Conservation (phyloP, 1,140 invertebrate species). For the Aphis gossypii region DNA sequence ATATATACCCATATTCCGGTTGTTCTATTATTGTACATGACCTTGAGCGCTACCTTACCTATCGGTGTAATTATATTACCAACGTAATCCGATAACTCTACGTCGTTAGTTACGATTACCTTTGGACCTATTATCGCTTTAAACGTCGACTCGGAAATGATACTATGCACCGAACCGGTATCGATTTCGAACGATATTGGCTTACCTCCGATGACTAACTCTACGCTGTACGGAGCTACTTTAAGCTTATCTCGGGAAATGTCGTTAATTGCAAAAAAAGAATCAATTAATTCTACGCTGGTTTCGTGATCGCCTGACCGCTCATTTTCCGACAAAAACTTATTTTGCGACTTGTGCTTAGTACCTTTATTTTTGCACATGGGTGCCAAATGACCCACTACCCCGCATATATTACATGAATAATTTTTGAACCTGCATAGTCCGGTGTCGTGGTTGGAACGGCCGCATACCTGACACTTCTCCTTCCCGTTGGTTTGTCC, state of each 20-base stretch:
- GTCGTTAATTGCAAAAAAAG: slow-evolving; percentile 7
- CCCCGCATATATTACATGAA: slow-evolving; percentile 4
- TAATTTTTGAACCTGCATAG: slow-evolving; percentile 14
- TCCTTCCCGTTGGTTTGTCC: neutral
- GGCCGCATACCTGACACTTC: neutral
- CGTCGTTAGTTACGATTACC: too few relatives aligned
- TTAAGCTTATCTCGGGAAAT: slow-evolving; percentile 26
- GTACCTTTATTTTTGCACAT: neutral
- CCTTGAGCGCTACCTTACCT: slow-evolving; percentile 7
- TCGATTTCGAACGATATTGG: neutral
- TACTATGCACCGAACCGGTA: too few relatives aligned
- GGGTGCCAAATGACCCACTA: slow-evolving; percentile 24
- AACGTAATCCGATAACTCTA: too few relatives aligned
- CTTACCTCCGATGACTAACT: neutral
- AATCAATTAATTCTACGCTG: neutral
- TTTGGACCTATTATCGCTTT: too few relatives aligned
- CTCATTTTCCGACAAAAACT: slow-evolving; percentile 29
- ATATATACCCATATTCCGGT: neutral
- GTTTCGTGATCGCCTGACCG: neutral
- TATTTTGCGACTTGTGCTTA: slow-evolving; percentile 17
- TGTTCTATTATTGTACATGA: neutral
- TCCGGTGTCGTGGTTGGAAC: slow-evolving; percentile 29
- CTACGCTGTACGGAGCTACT: neutral
- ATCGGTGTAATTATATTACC: slow-evolving; percentile 14
- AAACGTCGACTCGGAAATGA: too few relatives aligned